Evolutionary conservation across 1,140 invertebrate species (phyloP).

Genomic region (Epicauta chinensis): DNA sequence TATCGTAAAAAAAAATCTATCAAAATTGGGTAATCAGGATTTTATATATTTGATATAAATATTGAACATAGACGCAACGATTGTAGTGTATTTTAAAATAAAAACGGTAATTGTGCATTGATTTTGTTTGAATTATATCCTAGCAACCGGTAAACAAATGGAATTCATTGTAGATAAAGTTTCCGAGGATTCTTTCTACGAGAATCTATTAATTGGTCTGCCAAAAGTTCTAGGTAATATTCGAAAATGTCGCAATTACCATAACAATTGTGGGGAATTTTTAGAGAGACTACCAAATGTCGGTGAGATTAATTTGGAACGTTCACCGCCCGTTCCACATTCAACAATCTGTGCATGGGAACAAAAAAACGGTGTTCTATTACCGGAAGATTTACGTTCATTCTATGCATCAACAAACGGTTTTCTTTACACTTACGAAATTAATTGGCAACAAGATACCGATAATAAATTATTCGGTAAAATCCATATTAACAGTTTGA

Average conservation of each 20-base stretch:
- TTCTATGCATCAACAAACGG: constrained; percentile 87
- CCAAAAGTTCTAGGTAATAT: constrained; percentile 54
- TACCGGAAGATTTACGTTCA: constrained; percentile 77
- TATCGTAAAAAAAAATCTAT: too few species aligned
- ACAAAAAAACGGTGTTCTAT: constrained; percentile 66
- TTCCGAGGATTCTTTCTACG: constrained; percentile 71
- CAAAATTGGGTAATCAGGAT: too few species aligned
- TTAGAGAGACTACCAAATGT: constrained; percentile 43
- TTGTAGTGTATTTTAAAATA: too few species aligned
- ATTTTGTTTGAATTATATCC: too few species aligned
- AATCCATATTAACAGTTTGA: constrained; percentile 32
- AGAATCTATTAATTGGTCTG: constrained; percentile 66
- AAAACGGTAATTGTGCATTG: too few species aligned
- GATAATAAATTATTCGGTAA: constrained; percentile 22
- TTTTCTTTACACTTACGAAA: constrained; percentile 60
- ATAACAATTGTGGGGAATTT: not conserved
- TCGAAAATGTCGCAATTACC: too few species aligned
- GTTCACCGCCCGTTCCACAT: constrained; percentile 21
- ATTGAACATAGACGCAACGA: too few species aligned
- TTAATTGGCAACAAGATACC: constrained; percentile 10
- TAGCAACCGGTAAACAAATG: constrained; percentile 34
- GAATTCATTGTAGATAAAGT: constrained; percentile 50
- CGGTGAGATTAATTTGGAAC: constrained; percentile 64
- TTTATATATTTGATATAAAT: too few species aligned
- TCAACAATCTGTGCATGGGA: constrained; percentile 67